Percentiles rank a stretch among this genome's conserved stretches.
Evolutionary conservation across 2,113 vertebrate species (phyloP).

Genomic region (Rhipidura dahli): DNA sequence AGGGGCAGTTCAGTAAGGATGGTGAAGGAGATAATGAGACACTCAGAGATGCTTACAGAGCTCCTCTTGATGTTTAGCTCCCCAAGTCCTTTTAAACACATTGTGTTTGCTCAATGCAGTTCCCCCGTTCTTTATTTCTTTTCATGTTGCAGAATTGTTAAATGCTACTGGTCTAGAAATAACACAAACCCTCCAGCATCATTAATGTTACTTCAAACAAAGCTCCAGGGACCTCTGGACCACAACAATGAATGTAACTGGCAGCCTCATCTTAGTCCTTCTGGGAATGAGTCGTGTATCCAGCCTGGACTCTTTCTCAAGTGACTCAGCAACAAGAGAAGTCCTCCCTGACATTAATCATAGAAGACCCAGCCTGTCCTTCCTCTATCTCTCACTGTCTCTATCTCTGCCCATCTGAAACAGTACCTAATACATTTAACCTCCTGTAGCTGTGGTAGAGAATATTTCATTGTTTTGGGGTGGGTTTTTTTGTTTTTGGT

Average conservation of each 20-base stretch:
- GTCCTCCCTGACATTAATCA: neutral
- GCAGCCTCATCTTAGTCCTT: neutral
- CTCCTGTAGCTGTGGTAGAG: neutral
- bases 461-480: neutral
- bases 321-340: neutral
- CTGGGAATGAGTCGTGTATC: neutral
- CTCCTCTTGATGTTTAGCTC: neutral
- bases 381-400: neutral
- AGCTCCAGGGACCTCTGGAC: neutral
- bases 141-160: neutral
- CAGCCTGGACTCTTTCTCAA: fast-evolving
- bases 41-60: neutral
- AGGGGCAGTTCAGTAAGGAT: neutral
- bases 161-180: neutral
- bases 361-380: neutral
- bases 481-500: too few relatives aligned
- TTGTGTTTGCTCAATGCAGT: neutral
- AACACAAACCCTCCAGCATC: neutral
- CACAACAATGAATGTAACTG: neutral
- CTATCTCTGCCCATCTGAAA: neutral
- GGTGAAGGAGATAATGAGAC: neutral
- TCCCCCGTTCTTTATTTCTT: neutral
- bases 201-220: neutral
- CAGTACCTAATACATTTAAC: neutral
- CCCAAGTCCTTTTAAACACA: neutral